A percentile compares a stretch with the other conserved stretches of the same genome.
Conservation (phyloP, 2,113 vertebrate species). For the Himantopus leucocephalus region DNA sequence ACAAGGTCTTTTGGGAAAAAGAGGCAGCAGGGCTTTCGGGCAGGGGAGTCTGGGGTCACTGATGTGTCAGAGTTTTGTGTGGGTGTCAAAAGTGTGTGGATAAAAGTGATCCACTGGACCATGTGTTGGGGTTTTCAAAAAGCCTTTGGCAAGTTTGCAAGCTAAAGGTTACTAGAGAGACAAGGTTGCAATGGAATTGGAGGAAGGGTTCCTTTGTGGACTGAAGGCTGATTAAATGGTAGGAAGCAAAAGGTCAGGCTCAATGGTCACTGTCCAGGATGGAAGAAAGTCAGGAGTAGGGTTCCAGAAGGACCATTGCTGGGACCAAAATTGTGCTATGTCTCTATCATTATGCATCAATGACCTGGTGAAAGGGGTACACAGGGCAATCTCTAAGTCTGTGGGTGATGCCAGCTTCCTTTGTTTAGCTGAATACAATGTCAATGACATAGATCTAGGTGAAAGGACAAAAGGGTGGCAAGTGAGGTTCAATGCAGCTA, state of each 20-base stretch:
- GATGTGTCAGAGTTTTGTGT: not conserved
- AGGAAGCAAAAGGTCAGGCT: not conserved
- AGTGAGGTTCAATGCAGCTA: not conserved
- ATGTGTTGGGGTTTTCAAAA: not conserved
- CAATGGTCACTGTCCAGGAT: not conserved
- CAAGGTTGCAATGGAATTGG: not conserved
- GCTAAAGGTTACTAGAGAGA: not conserved
- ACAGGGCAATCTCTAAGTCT: not conserved
- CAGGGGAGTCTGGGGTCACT: not conserved
- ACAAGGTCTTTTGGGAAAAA: not conserved
- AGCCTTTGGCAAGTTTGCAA: not conserved
- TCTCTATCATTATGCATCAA: not conserved
- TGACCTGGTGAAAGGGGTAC: not conserved
- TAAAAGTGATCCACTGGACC: not conserved
- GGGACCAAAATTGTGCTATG: not conserved
- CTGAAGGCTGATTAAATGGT: not conserved
- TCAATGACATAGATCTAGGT: not conserved
- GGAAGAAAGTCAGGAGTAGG: not conserved
- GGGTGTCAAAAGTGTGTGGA: fast-evolving
- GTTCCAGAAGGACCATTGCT: not conserved
- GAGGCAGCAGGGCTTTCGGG: not conserved
- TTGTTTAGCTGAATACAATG: not conserved
- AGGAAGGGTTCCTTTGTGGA: not conserved
- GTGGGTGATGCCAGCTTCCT: not conserved
- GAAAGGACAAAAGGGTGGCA: not conserved